Base-by-base conservation (phyloP, 1,140 invertebrate genomes). In the Ooceraea biroi region DNA sequence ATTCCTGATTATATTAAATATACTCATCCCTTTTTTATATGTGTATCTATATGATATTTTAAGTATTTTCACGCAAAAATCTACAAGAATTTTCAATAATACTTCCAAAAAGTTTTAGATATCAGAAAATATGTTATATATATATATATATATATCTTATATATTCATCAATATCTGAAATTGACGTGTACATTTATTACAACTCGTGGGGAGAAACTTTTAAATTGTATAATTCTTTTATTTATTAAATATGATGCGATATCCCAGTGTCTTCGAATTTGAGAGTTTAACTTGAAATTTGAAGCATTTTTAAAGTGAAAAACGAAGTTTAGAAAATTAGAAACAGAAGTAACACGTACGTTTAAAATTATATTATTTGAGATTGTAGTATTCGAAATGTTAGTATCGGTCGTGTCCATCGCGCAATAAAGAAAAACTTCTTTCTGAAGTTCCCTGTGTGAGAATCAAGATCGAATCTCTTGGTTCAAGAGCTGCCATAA, bases 361-460 rank as follows among this genome's bases (percentile, higher is more conserved):
- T 48, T 46, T 48, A 14, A 14, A 68, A 48, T 27, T 46, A 25
- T 25, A 48, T 55, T 46, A 12, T 22, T 12, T 44, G 8, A 46
- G 57, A 55, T 78, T 41, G 7, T 76, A 5, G 36, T 57, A n/a
- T 41, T 19, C 48, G 12, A 46, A 36, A 36, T 36, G 36, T 36
- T 36, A 36, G 7, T 36, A 80, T 80, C 76, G 65, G 25, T 80
- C 76, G 52, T 80, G 36, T 44, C 50, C 46, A 57, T 44, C 41
- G 30, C 5, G 52, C 36, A 57, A 57, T 36, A 25, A 10, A 14
- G n/a, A 19, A 63, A 76, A 68, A 46, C 1, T 19, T 27, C 1
- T 36, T 12, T 44, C 69, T 27, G 1, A 69, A 65, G 12, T 77
- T 12, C 10, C 19, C 8, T 22, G 22, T 25, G 30, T 77, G 10